phyloP scores from a whole-genome alignment of 2,797 vertebrate genomes.

The Poeciliopsis infans region DNA sequence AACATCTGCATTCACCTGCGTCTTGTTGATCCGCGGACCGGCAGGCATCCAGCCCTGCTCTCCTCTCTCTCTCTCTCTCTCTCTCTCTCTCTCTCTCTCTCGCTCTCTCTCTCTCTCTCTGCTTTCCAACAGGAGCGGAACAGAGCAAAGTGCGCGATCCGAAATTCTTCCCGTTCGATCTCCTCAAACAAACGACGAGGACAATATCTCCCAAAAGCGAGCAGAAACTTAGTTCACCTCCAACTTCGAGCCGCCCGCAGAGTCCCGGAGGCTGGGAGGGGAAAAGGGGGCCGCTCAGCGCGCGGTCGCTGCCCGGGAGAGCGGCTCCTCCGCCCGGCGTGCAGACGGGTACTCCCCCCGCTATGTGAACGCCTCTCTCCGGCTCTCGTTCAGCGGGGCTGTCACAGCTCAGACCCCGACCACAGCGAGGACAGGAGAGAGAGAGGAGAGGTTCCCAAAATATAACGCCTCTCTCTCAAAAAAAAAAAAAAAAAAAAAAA shows the following conservation, averaged over 20 bases:
- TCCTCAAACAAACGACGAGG: constrained; percentile 15
- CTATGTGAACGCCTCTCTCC: constrained; percentile 22
- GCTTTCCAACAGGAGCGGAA: constrained; percentile 56
- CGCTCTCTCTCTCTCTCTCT: constrained; percentile 11
- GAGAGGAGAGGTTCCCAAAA: constrained; percentile 16
- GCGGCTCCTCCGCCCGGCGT: constrained; percentile 44
- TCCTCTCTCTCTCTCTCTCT: background rate
- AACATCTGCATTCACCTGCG: constrained; percentile 74
- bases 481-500: background rate
- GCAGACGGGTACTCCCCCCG: constrained; percentile 41
- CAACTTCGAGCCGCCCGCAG: background rate
- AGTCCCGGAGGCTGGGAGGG: background rate
- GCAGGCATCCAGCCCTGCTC: constrained; percentile 55
- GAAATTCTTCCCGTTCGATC: constrained; percentile 19
- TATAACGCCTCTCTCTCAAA: background rate
- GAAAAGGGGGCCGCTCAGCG: constrained; percentile 20
- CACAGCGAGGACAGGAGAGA: background rate
- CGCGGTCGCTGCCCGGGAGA: constrained; percentile 49
- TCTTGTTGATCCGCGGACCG: constrained; percentile 54
- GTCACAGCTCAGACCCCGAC: constrained; percentile 38
- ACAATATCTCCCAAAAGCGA: constrained; percentile 15
- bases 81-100: background rate
- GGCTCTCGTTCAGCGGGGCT: constrained; percentile 26
- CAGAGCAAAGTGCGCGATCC: constrained; percentile 43
- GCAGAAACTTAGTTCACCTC: constrained; percentile 4